Conservation (phyloP, 2,113 vertebrate genomes). For the Leucopsar rothschildi region DNA sequence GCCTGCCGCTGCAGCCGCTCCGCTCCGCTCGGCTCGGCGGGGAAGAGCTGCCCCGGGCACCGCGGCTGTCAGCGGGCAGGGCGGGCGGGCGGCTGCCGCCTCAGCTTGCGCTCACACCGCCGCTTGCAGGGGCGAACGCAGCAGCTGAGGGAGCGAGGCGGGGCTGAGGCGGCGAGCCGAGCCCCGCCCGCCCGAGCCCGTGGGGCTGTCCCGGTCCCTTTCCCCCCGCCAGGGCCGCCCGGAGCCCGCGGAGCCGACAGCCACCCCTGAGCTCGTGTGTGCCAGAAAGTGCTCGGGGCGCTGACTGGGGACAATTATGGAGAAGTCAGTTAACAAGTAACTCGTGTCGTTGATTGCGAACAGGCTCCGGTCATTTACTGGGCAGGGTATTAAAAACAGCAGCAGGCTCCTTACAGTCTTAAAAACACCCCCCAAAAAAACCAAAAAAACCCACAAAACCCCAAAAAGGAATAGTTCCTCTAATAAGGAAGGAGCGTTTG, state of each 20-base stretch:
- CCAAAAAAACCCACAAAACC: neutral
- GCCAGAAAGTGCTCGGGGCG: neutral
- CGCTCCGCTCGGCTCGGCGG: neutral
- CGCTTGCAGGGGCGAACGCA: neutral
- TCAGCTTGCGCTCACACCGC: neutral
- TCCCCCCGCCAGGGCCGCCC: too few species aligned
- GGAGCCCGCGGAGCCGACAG: neutral
- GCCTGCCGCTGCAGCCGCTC: neutral
- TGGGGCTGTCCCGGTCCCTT: too few species aligned
- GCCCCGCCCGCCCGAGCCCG: neutral
- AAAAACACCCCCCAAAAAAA: neutral
- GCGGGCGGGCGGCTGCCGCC: neutral
- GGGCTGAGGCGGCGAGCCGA: neutral
- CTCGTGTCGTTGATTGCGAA: neutral
- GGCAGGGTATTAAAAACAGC: neutral
- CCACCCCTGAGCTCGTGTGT: fast-evolving
- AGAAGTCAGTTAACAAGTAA: neutral
- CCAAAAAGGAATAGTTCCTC: neutral
- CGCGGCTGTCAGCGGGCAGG: neutral
- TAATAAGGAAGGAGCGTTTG: neutral
- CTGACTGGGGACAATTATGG: neutral
- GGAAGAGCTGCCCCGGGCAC: neutral
- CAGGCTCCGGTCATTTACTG: neutral
- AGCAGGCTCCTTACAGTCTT: neutral
- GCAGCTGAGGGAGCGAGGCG: neutral